Percentiles rank a stretch among this genome's conserved stretches.
phyloP scores from a whole-genome alignment of 1,140 invertebrate species.

The Anagrus nilaparvatae region DNA sequence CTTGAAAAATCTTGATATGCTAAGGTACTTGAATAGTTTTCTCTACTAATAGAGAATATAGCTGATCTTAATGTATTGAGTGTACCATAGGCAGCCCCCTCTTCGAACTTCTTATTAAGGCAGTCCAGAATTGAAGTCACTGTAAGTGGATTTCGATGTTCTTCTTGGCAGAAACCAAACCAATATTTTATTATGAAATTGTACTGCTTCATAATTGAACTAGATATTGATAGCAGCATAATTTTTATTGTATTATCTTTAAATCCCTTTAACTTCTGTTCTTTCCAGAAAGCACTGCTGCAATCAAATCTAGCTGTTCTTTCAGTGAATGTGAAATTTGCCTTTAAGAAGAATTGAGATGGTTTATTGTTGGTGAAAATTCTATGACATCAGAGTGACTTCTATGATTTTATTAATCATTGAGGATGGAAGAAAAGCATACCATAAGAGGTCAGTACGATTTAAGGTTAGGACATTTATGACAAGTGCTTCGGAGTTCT shows the following conservation, averaged over 20 bases:
- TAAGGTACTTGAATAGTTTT: constrained; percentile 3
- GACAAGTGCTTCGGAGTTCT: constrained; percentile 18
- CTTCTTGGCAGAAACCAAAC: neutral
- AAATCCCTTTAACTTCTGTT: constrained; percentile 3
- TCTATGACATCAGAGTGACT: constrained; percentile 7
- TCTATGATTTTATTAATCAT: constrained; percentile 18
- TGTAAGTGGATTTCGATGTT: neutral
- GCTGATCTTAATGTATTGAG: constrained; percentile 18
- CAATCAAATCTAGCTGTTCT: neutral
- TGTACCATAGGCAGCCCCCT: constrained; percentile 19
- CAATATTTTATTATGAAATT: constrained; percentile 3
- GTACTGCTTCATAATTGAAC: constrained; percentile 11
- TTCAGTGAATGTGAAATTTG: neutral
- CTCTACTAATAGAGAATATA: constrained; percentile 9
- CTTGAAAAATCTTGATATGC: constrained; percentile 21
- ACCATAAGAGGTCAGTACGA: neutral
- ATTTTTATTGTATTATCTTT: constrained; percentile 2
- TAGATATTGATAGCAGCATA: constrained; percentile 7
- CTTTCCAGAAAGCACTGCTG: constrained; percentile 11
- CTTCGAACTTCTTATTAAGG: constrained; percentile 12
- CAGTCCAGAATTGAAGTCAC: constrained; percentile 5
- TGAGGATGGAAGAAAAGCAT: constrained; percentile 24
- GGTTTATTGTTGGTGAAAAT: neutral
- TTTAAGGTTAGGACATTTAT: neutral
- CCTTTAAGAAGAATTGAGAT: neutral